Evolutionary conservation across 2,888 invertebrate genomes (phyloP).

Genomic region (Nephrotoma flavescens): DNA sequence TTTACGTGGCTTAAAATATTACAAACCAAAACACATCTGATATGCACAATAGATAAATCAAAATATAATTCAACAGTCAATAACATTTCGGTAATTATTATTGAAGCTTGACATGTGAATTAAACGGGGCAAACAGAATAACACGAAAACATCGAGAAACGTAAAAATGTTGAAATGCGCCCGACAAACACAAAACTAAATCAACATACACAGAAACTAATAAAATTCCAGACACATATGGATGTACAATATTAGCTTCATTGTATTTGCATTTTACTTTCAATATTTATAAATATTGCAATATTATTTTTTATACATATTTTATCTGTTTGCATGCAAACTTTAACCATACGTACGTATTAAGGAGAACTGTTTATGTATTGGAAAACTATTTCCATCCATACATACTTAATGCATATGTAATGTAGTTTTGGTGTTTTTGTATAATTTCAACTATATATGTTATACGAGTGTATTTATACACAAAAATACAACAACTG

Average conservation of each 20-base stretch:
- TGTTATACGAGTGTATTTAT: neutral
- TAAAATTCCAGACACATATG: neutral
- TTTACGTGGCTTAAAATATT: too few relatives aligned
- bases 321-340: neutral
- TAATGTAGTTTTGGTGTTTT: neutral
- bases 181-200: neutral
- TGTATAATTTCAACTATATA: neutral
- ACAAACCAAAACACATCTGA: too few relatives aligned
- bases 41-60: too few relatives aligned
- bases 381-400: neutral
- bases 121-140: neutral
- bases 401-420: neutral
- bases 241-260: neutral
- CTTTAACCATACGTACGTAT: neutral
- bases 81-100: neutral
- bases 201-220: neutral
- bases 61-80: neutral
- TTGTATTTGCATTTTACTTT: neutral
- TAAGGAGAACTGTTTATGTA: neutral
- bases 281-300: neutral
- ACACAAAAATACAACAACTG: neutral
- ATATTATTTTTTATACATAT: neutral
- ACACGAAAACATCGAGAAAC: neutral
- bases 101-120: neutral
- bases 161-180: neutral